Percentiles rank a stretch among this genome's conserved stretches.
phyloP scores from a whole-genome alignment of 2,888 invertebrate species.

The Drosophila emarginata region DNA sequence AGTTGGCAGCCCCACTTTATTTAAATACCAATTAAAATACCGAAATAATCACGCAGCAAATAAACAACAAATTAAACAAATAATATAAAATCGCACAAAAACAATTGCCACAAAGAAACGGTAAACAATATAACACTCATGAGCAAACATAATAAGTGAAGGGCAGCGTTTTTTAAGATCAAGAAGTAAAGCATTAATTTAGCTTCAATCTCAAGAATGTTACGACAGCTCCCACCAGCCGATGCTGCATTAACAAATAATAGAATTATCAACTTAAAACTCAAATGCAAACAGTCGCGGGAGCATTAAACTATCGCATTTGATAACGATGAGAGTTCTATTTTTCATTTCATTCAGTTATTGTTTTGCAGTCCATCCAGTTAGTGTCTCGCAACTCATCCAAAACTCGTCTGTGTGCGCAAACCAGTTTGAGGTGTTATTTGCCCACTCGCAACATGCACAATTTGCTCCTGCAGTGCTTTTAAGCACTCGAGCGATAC shows the following conservation, averaged over 20 bases:
- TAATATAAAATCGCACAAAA: constrained; percentile 44
- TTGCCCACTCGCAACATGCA: neutral
- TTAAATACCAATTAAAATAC: neutral
- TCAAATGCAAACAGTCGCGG: neutral
- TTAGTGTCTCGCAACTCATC: neutral
- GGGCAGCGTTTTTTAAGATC: neutral
- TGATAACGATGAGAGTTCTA: neutral
- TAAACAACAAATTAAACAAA: constrained; percentile 29
- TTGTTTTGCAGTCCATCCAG: neutral
- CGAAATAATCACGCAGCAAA: constrained; percentile 4
- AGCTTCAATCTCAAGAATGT: neutral
- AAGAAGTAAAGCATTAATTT: neutral
- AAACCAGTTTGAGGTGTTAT: neutral
- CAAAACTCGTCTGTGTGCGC: neutral
- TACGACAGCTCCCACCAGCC: constrained; percentile 1
- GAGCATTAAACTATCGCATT: neutral
- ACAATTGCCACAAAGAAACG: constrained; percentile 63
- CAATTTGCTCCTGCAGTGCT: neutral
- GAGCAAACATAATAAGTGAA: neutral
- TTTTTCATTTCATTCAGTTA: neutral
- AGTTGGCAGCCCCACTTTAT: neutral
- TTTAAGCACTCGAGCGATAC: neutral
- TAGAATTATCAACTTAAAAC: neutral
- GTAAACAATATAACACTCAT: constrained; percentile 40
- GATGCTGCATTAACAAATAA: neutral